Evolutionary conservation across 23 tunicate genomes (phyloP).

Genomic region (Trididemnum miniatum): DNA sequence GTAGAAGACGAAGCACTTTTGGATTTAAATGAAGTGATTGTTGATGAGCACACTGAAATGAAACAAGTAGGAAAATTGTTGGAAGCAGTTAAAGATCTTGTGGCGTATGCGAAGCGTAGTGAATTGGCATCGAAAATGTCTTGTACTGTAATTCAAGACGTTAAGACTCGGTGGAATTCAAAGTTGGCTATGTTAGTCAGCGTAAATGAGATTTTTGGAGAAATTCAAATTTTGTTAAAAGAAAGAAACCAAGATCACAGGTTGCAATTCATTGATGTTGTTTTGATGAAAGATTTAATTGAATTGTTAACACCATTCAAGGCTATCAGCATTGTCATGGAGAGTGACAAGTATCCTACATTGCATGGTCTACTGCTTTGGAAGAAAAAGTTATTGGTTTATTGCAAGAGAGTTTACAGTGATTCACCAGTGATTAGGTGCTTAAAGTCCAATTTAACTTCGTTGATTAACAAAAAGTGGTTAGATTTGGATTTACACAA

Average conservation of each 20-base stretch:
- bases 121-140: conserved; percentile 15
- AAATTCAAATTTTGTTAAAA: conserved; percentile 27
- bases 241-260: neutral
- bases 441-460: conserved; percentile 2
- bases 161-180: conserved; percentile 30
- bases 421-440: neutral
- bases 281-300: conserved; percentile 28
- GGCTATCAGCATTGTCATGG: conserved; percentile 10
- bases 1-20: too few relatives aligned
- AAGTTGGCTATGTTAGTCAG: conserved; percentile 22
- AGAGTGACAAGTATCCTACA: conserved; percentile 37
- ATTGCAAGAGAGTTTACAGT: neutral
- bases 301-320: conserved; percentile 25
- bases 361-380: conserved; percentile 31
- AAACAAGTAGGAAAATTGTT: too few relatives aligned
- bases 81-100: conserved; percentile 26
- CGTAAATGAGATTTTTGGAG: neutral
- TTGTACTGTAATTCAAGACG: conserved; percentile 14
- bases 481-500: neutral
- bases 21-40: too few relatives aligned
- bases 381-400: conserved; percentile 20
- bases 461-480: conserved; percentile 14
- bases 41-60: too few relatives aligned
- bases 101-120: conserved; percentile 24
- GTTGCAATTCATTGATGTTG: conserved; percentile 24